Evolutionary conservation across 1,140 invertebrate species (phyloP), one percentile per base, ranked within the genome.

Genomic region (Zaprionus ghesquierei): DNA sequence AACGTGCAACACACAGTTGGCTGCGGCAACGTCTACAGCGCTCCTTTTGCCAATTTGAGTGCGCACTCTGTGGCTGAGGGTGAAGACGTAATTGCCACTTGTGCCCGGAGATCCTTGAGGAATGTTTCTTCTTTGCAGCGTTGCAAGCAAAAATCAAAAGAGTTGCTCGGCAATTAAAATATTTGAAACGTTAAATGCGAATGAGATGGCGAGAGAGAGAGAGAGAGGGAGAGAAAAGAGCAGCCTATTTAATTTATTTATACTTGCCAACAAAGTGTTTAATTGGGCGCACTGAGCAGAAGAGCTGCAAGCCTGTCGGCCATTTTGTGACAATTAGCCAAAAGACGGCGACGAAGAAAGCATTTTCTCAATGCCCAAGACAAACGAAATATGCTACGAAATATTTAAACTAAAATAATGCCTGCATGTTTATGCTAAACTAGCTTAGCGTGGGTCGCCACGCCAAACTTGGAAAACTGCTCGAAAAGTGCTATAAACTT

Each of bases 31-130:
- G 3, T 29, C 3, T 29, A 53, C 10, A 50, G 46, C 22, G 18
- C 31, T 41, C 50, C 72, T 69, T 72, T 69, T 54, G 69, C 55
- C 71, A 79, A 82, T 76, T 87, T 38, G 69, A 79, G 84, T 82
- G 72, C 64, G 49, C 76, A 72, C 70, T 75, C 62, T 77, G 63
- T 54, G 75, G 55, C 75, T 64, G 64, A 10, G 8, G 75, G 64
- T 87, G 82, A 86, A 82, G 68, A 79, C 82, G 79, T 79, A 87
- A 87, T 87, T 87, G 82, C 79, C 84, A 82, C 82, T 86, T 79
- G 75, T 22, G 15, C 15, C 58, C 64, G 50, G 50, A 23, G 49
- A 51, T 70, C 69, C 82, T 86, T 75, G 75, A 77, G 65, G 60
- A 64, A 68, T 60, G 79, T 77, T 82, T 66, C 79, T 70, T 73